A percentile compares a stretch with the other conserved stretches of the same genome.
These are phyloP conservation scores for Scophthalmus maximus DNA, from an alignment of 2,113 vertebrate species.

Conservation along the genomic window DNA sequence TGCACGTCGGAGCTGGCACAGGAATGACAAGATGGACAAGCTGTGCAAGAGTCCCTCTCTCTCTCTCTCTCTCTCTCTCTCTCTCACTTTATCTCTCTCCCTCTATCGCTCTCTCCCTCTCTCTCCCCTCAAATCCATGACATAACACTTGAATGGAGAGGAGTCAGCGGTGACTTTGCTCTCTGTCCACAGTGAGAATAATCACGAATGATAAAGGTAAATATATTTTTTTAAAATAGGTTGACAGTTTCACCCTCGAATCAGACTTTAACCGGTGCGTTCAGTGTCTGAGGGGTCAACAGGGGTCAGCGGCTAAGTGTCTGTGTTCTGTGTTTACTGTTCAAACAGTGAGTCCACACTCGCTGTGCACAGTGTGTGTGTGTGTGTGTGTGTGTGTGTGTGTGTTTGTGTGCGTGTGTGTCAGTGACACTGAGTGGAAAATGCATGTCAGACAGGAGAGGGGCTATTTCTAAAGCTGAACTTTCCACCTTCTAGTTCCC, in stretches of 20 bases:
- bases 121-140: constrained; percentile 59
- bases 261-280: constrained; percentile 13
- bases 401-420: too few species aligned
- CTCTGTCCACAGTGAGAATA: constrained; percentile 5
- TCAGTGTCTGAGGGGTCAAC: constrained; percentile 5
- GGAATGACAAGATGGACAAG: constrained; percentile 68
- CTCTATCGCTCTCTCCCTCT: constrained; percentile 25
- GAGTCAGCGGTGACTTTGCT: constrained; percentile 52
- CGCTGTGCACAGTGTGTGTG: too few species aligned
- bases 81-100: constrained; percentile 26
- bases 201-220: background rate
- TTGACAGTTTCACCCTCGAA: too few species aligned
- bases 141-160: constrained; percentile 65
- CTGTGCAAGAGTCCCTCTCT: constrained; percentile 40
- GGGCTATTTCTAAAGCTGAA: constrained; percentile 55
- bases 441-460: constrained; percentile 32
- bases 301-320: constrained; percentile 7
- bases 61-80: constrained; percentile 13
- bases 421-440: constrained; percentile 54
- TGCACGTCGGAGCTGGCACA: constrained; percentile 57
- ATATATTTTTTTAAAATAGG: too few species aligned
- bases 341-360: constrained; percentile 35
- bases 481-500: constrained; percentile 56
- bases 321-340: constrained; percentile 2
- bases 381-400: too few species aligned